phyloP scores from a whole-genome alignment of 2,797 vertebrate species.

The Mareca penelope region DNA sequence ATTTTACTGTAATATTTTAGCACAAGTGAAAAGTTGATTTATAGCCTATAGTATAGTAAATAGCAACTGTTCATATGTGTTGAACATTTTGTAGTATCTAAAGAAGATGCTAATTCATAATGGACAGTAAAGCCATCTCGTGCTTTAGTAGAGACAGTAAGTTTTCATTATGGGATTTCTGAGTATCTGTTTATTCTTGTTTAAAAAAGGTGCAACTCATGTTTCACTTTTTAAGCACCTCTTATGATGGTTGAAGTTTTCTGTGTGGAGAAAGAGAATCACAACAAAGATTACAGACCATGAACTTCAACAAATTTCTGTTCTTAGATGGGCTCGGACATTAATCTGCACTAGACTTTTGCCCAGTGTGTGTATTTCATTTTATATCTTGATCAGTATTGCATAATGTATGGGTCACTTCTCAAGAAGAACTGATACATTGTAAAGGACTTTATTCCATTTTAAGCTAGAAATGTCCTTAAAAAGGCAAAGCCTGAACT shows the following conservation, averaged over 20 bases:
- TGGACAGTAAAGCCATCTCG: not conserved
- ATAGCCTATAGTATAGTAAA: not conserved
- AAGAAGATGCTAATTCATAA: not conserved
- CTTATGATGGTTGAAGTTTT: not conserved
- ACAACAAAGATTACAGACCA: not conserved
- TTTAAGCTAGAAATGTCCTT: not conserved
- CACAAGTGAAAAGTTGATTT: not conserved
- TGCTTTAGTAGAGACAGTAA: not conserved
- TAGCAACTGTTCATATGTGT: not conserved
- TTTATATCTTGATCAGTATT: not conserved
- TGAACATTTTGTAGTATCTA: not conserved
- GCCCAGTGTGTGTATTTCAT: not conserved
- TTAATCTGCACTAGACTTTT: not conserved
- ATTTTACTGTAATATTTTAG: not conserved
- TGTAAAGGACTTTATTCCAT: not conserved
- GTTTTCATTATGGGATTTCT: not conserved
- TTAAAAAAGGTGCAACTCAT: not conserved
- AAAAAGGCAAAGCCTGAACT: not conserved
- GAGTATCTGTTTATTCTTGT: not conserved
- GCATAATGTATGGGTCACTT: not conserved
- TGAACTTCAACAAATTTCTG: not conserved
- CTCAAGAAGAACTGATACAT: not conserved
- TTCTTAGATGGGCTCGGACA: not conserved
- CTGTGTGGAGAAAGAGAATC: not conserved
- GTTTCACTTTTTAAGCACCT: not conserved